Evolutionary conservation across 1,140 invertebrate genomes (phyloP).

Genomic region (Bactericera cockerelli): DNA sequence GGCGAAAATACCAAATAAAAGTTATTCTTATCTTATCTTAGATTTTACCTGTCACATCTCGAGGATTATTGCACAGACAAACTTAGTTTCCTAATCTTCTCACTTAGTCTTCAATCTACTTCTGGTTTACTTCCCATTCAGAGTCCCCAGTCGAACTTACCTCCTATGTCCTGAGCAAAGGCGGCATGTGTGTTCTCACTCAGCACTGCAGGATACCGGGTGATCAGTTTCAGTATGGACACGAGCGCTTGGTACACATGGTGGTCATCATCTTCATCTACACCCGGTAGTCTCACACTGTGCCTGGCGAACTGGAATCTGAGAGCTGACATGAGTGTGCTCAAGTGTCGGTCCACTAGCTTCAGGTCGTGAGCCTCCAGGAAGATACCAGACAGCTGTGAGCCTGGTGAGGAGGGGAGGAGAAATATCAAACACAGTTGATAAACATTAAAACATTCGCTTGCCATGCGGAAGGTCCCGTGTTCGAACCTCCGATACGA

Average conservation of each 20-base stretch:
- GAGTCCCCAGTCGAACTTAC: no score
- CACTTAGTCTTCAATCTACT: no score
- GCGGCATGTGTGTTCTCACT: conserved; percentile 31
- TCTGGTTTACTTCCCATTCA: no score
- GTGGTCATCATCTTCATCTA: conserved; percentile 38
- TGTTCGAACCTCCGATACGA: no score
- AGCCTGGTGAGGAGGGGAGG: no score
- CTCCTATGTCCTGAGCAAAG: conserved; percentile 33
- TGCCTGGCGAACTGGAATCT: neutral
- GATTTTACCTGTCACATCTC: no score
- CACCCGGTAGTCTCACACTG: conserved; percentile 3
- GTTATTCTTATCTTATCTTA: no score
- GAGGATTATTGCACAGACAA: no score
- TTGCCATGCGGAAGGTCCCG: no score
- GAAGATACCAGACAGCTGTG: neutral
- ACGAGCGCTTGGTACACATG: conserved; percentile 52
- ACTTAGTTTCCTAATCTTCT: no score
- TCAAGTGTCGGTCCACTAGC: neutral
- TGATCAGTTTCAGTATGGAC: conserved; percentile 42
- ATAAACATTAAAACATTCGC: no score
- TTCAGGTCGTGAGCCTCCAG: neutral
- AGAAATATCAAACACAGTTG: neutral
- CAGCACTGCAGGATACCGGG: conserved; percentile 35
- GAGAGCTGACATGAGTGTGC: neutral
- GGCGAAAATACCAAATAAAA: no score